Evolutionary conservation across 2,113 vertebrate species (phyloP).

Genomic region (Cichladusa arquata): DNA sequence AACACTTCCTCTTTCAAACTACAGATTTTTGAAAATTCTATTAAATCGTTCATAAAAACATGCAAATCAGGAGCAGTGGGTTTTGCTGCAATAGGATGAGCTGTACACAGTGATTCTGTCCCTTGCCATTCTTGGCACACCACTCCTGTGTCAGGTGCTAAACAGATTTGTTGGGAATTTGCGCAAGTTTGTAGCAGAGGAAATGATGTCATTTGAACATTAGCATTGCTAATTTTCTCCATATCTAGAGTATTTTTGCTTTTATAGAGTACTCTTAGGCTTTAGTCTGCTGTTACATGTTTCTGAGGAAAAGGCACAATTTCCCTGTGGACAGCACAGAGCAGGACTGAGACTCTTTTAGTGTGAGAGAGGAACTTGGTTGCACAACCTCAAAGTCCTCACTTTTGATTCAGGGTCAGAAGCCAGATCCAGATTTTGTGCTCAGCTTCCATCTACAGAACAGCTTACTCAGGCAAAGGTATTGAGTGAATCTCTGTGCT

Average conservation of each 20-base stretch:
- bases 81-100: neutral
- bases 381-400: neutral
- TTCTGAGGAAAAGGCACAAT: neutral
- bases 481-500: neutral
- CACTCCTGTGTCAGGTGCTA: neutral
- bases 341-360: neutral
- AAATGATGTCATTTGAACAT: neutral
- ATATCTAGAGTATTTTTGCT: neutral
- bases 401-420: neutral
- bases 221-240: neutral
- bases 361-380: neutral
- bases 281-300: neutral
- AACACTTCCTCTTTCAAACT: conserved; percentile 55
- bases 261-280: neutral
- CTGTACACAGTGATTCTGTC: neutral
- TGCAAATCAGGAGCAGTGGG: neutral
- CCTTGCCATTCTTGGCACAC: neutral
- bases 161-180: neutral
- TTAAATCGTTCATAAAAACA: neutral
- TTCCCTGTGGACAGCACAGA: neutral
- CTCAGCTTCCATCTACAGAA: neutral
- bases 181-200: neutral
- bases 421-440: neutral
- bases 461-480: neutral
- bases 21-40: neutral